These are phyloP conservation scores for Callocephalon fimbriatum DNA, from an alignment of 2,113 vertebrate species.

Conservation along the genomic window DNA sequence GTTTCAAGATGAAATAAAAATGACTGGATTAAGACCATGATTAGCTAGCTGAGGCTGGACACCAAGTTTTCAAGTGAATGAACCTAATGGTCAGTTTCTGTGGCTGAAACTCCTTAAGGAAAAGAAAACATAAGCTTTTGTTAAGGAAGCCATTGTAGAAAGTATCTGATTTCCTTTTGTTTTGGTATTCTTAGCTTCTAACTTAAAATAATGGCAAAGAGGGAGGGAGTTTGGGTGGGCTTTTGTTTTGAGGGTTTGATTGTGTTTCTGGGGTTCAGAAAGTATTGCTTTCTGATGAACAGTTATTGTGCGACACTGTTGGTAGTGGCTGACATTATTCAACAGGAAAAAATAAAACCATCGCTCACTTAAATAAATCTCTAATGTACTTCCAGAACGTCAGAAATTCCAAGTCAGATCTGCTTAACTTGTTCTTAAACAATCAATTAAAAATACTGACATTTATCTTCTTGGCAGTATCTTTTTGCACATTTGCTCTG, in stretches of 20 bases:
- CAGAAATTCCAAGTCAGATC: not conserved
- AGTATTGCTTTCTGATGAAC: not conserved
- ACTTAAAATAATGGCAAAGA: not conserved
- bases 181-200: not conserved
- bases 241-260: not conserved
- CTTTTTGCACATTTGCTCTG: not conserved
- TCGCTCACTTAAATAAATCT: not conserved
- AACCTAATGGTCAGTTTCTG: not conserved
- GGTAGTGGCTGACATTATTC: not conserved
- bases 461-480: not conserved
- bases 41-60: not conserved
- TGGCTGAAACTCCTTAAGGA: not conserved
- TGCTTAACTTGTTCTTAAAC: not conserved
- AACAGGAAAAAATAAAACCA: not conserved
- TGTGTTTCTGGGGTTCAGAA: not conserved
- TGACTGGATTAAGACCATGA: not conserved
- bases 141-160: not conserved
- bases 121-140: not conserved
- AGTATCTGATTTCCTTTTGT: not conserved
- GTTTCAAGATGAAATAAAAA: not conserved
- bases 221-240: rapidly evolving
- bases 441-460: not conserved
- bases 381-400: not conserved
- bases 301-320: not conserved
- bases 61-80: not conserved